Conservation (phyloP, 2,113 vertebrate genomes). For the Anas platyrhynchos region DNA sequence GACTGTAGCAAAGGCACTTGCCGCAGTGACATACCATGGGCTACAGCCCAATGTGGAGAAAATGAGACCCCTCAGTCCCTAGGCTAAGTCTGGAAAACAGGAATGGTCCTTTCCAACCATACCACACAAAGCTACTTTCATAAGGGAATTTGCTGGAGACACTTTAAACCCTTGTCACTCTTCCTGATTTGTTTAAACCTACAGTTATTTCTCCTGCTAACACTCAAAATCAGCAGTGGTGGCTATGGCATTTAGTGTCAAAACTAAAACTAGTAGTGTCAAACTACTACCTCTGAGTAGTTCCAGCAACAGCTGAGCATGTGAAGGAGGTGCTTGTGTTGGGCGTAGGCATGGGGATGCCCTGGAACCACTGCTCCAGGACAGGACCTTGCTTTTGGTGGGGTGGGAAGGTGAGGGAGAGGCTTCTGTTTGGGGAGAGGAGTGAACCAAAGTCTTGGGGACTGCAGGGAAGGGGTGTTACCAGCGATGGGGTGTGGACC, state of each 20-base stretch:
- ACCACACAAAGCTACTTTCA: neutral
- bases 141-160: neutral
- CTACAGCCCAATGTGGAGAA: neutral
- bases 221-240: neutral
- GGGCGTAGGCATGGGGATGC: neutral
- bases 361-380: accelerated
- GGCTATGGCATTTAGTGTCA: neutral
- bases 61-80: neutral
- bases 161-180: neutral
- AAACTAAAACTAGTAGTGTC: too few relatives aligned
- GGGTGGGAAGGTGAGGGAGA: neutral
- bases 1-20: neutral
- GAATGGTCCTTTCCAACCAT: accelerated
- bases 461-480: neutral
- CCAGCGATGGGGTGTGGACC: neutral
- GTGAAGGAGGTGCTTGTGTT: neutral
- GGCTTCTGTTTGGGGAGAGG: neutral
- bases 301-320: neutral
- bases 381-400: neutral
- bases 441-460: neutral
- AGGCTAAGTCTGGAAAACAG: neutral
- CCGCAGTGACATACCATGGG: accelerated
- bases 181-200: neutral
- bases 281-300: neutral
- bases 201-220: neutral